Percentiles rank a stretch among this genome's conserved stretches.
Conservation (phyloP, 2,113 vertebrate genomes). For the Sphyrna mokarran region DNA sequence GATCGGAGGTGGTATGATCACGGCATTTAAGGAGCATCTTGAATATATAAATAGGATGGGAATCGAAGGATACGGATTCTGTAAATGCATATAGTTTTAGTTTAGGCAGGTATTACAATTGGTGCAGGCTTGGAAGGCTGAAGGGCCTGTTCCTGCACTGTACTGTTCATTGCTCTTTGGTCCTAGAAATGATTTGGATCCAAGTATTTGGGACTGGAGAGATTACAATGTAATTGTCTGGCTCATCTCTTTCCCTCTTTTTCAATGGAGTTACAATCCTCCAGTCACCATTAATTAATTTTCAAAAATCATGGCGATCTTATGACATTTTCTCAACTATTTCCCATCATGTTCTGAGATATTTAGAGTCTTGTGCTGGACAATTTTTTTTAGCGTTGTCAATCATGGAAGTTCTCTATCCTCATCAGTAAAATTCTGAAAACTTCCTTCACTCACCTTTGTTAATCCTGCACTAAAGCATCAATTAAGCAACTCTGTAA, state of each 20-base stretch:
- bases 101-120: no score
- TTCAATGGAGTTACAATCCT: not conserved
- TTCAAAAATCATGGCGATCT: not conserved
- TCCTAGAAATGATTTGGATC: no score
- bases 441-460: not conserved
- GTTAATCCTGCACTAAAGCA: not conserved
- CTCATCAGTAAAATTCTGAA: not conserved
- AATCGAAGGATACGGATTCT: no score
- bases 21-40: no score
- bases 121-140: no score
- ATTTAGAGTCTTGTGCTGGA: not conserved
- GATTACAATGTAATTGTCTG: not conserved
- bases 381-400: not conserved
- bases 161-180: no score
- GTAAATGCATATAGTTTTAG: no score
- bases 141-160: no score
- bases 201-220: no score
- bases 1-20: no score
- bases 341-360: not conserved
- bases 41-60: no score
- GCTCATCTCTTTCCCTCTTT: no score
- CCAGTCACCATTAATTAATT: not conserved
- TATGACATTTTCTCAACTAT: not conserved
- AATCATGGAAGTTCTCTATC: not conserved
- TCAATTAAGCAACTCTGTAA: not conserved